Conservation (phyloP, 2,113 vertebrate species). For the Cyanistes caeruleus region DNA sequence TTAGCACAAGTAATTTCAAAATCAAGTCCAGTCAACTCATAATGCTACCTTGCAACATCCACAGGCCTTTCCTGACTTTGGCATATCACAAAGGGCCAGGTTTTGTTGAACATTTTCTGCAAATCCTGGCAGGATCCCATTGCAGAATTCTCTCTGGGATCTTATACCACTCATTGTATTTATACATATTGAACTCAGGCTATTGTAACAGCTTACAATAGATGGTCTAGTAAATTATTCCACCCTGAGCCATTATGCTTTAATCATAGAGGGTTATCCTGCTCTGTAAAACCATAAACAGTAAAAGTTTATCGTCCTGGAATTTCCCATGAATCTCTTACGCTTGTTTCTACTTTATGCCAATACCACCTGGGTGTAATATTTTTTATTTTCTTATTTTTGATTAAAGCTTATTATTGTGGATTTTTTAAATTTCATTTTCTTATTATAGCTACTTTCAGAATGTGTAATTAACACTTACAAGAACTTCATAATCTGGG, state of each 20-base stretch:
- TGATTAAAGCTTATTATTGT: neutral
- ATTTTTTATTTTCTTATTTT: neutral
- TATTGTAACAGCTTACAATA: neutral
- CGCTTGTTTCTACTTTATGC: neutral
- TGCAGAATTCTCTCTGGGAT: neutral
- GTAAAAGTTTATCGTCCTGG: neutral
- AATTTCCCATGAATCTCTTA: neutral
- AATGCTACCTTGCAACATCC: neutral
- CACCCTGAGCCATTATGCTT: neutral
- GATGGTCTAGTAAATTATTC: neutral
- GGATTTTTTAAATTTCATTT: neutral
- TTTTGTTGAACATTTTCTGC: neutral
- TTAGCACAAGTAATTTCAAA: neutral
- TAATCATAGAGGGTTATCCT: neutral
- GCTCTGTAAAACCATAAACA: neutral
- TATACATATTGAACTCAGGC: neutral
- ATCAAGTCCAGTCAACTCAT: neutral
- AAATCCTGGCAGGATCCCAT: neutral
- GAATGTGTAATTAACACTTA: constrained; percentile 70
- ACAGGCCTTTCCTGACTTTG: neutral
- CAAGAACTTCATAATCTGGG: constrained; percentile 97
- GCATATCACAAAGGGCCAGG: neutral
- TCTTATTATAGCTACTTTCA: neutral
- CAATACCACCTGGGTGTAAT: neutral
- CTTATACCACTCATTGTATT: neutral